phyloP scores from a whole-genome alignment of 2,113 vertebrate species.

The Chlorodrepanis virens region DNA sequence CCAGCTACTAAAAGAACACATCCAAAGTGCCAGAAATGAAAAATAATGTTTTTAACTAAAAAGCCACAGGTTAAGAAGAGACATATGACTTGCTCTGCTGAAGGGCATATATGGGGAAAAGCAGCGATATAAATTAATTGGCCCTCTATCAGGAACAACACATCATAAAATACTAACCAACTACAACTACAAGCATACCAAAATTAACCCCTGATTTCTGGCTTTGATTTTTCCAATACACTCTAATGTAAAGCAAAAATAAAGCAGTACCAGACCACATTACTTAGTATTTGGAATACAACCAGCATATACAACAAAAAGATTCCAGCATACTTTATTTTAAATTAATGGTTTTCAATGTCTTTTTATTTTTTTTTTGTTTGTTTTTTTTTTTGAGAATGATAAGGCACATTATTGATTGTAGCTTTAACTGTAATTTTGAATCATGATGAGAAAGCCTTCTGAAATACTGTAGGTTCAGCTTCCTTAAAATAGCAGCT shows the following conservation, averaged over 20 bases:
- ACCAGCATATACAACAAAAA: background rate
- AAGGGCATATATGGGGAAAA: background rate
- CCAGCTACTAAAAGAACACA: background rate
- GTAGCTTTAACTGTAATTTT: background rate
- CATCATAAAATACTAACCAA: background rate
- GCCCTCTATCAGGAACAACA: background rate
- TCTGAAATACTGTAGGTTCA: background rate
- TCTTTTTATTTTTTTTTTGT: no score
- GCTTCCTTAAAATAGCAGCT: background rate
- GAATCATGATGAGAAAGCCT: background rate
- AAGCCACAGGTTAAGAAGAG: background rate
- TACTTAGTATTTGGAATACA: background rate
- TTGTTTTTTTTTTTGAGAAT: background rate
- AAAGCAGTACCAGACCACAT: background rate
- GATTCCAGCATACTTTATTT: background rate
- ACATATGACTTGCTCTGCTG: background rate
- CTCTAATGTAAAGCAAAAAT: background rate
- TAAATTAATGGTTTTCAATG: background rate
- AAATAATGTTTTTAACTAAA: background rate
- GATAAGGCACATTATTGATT: background rate
- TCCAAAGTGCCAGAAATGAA: background rate
- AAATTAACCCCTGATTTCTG: background rate
- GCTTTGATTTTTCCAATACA: background rate
- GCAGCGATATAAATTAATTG: background rate
- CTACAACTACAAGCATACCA: background rate